phyloP scores from a whole-genome alignment of 37 sponge, comb jelly and placozoan genomes.

The Crambe crambe region DNA sequence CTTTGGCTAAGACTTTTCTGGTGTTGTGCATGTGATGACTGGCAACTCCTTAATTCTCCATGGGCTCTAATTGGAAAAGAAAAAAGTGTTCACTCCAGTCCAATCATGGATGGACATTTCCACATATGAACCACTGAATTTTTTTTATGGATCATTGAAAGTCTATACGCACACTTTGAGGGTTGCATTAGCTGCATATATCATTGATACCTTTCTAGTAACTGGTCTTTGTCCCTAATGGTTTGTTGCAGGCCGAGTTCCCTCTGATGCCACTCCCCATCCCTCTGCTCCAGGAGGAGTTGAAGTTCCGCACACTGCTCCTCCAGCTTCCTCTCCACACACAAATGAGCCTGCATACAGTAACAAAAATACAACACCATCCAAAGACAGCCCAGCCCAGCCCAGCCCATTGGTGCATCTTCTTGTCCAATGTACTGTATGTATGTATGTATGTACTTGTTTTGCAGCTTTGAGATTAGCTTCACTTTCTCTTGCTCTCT shows the following conservation, averaged over 20 bases:
- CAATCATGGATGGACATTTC: too few species aligned
- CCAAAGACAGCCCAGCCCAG: too few species aligned
- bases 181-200: too few species aligned
- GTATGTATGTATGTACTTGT: constrained; percentile 11
- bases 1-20: not conserved
- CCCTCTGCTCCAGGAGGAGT: constrained; percentile 6
- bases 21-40: not conserved
- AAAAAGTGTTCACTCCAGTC: too few species aligned
- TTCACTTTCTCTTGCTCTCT: constrained; percentile 25
- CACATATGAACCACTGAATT: too few species aligned
- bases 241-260: constrained; percentile 1
- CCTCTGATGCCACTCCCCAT: constrained; percentile 16
- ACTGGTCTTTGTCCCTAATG: constrained; percentile 26
- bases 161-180: too few species aligned
- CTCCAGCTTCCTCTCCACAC: constrained; percentile 9
- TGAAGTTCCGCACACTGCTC: constrained; percentile 1
- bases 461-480: constrained; percentile 15
- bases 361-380: not conserved
- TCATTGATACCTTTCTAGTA: constrained; percentile 17
- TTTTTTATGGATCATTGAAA: too few species aligned
- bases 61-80: not conserved
- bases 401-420: too few species aligned
- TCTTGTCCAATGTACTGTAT: too few species aligned
- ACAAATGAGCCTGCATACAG: not conserved
- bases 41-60: not conserved